phyloP scores from a whole-genome alignment of 2,888 invertebrate species.

The Arctia plantaginis region DNA sequence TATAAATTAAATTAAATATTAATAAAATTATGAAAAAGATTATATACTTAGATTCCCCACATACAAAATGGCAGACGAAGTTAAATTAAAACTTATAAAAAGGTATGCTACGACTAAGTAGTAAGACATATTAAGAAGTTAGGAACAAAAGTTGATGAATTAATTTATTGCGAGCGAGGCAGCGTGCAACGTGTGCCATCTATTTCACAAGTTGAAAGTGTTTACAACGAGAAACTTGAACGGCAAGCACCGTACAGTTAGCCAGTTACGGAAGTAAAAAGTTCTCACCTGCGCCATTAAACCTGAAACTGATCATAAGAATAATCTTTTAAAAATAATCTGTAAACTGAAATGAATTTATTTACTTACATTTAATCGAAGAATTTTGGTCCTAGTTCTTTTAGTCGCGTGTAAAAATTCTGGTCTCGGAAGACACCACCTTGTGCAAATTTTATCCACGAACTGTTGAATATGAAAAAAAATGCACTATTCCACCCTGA shows the following conservation, averaged over 20 bases:
- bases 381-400: background rate
- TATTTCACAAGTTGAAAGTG: conserved; percentile 39
- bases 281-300: conserved; percentile 28
- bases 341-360: background rate
- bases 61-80: background rate
- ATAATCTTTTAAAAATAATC: conserved; percentile 24
- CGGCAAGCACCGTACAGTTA: conserved; percentile 30
- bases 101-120: background rate
- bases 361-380: background rate
- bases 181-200: conserved; percentile 30
- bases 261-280: conserved; percentile 39
- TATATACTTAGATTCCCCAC: too few relatives aligned
- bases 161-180: conserved; percentile 32
- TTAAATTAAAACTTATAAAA: background rate
- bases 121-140: conserved; percentile 24
- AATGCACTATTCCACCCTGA: too few relatives aligned
- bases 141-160: conserved; percentile 31
- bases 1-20: too few relatives aligned
- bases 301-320: conserved; percentile 26
- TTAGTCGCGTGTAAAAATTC: too few relatives aligned
- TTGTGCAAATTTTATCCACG: too few relatives aligned
- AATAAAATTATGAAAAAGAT: too few relatives aligned
- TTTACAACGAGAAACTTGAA: conserved; percentile 39
- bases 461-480: too few relatives aligned
- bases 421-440: too few relatives aligned